These are phyloP conservation scores for Phylloscopus trochilus DNA, from an alignment of 2,113 vertebrate species.

Conservation along the genomic window DNA sequence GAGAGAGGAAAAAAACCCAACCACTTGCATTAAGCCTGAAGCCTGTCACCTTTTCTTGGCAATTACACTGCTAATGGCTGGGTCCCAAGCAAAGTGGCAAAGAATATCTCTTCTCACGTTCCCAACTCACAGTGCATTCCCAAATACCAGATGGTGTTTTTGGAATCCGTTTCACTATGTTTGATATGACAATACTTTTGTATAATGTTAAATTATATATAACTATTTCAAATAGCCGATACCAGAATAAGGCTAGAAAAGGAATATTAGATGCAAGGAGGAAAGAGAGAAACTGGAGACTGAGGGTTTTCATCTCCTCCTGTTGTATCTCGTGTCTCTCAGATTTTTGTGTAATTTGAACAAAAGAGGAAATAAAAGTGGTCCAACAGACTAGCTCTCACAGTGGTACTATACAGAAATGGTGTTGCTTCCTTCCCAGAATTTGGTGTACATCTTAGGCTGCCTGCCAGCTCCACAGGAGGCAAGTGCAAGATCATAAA, in stretches of 20 bases:
- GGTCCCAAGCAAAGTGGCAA: conserved; percentile 90
- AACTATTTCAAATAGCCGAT: conserved; percentile 80
- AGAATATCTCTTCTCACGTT: conserved; percentile 89
- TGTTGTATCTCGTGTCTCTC: conserved; percentile 58
- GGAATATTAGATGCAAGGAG: conserved; percentile 75
- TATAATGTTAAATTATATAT: conserved; percentile 89
- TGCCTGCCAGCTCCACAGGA: conserved; percentile 60
- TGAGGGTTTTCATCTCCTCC: conserved; percentile 59
- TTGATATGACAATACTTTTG: conserved; percentile 89
- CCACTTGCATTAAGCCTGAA: conserved; percentile 80
- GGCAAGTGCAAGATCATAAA: conserved; percentile 46
- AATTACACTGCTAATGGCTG: conserved; percentile 88
- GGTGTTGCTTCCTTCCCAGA: conserved; percentile 58
- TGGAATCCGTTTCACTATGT: conserved; percentile 91
- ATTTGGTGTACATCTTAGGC: conserved; percentile 59
- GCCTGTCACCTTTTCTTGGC: conserved; percentile 96
- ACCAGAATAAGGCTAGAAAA: conserved; percentile 73
- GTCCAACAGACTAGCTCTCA: conserved; percentile 17
- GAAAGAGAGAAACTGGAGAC: conserved; percentile 72
- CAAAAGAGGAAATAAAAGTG: conserved; percentile 65
- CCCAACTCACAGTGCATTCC: conserved; percentile 84
- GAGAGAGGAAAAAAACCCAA: not conserved
- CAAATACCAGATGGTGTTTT: conserved; percentile 97
- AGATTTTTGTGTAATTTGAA: conserved; percentile 71
- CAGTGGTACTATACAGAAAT: conserved; percentile 32